Conservation (phyloP, 2,888 invertebrate genomes). For the Sussaba pulchella region DNA sequence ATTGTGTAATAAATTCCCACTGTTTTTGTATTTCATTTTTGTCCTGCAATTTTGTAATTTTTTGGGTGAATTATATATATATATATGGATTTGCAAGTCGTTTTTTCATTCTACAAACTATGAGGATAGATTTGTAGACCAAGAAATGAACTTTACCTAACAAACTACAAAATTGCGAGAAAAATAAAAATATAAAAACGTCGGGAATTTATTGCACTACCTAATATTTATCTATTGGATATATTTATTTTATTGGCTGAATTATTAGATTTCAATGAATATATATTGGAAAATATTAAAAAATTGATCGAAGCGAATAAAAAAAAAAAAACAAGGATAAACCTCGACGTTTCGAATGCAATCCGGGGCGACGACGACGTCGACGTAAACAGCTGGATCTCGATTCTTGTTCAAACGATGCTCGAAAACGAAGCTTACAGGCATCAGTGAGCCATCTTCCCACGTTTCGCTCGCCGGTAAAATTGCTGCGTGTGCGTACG, state of each 20-base stretch:
- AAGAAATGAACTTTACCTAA: too few relatives aligned
- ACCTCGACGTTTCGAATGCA: constrained; percentile 74
- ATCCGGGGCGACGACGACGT: constrained; percentile 76
- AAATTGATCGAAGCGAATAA: background rate
- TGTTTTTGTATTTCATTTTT: too few relatives aligned
- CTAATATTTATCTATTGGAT: background rate
- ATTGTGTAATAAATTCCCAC: too few relatives aligned
- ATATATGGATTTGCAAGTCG: too few relatives aligned
- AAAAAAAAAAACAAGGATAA: constrained; percentile 26
- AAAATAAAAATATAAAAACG: too few relatives aligned
- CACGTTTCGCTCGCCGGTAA: constrained; percentile 74
- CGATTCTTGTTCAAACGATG: constrained; percentile 75
- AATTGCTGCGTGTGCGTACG: constrained; percentile 78
- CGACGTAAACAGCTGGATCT: constrained; percentile 75
- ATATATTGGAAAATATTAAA: background rate
- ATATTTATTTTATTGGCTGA: background rate
- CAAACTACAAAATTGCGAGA: too few relatives aligned
- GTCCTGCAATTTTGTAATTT: too few relatives aligned
- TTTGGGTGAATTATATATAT: too few relatives aligned
- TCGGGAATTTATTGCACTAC: too few relatives aligned
- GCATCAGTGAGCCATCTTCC: constrained; percentile 75
- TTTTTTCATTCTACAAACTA: too few relatives aligned
- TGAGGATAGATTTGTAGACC: too few relatives aligned
- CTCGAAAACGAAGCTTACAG: constrained; percentile 77
- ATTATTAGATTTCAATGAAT: background rate